Percentiles rank a stretch among this genome's conserved stretches.
phyloP scores from a whole-genome alignment of 2,113 vertebrate genomes.

The Pipra filicauda region DNA sequence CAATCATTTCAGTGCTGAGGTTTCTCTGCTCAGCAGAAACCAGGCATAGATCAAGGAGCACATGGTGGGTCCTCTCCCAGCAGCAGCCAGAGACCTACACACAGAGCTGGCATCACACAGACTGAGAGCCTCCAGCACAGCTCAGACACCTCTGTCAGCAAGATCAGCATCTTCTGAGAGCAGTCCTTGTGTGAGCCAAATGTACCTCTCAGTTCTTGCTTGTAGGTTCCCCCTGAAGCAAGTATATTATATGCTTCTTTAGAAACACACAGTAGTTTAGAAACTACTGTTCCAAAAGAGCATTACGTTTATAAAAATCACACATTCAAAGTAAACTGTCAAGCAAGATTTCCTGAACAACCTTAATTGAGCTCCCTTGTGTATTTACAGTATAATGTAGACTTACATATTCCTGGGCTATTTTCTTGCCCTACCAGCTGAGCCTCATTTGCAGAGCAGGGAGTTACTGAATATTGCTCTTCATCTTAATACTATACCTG shows the following conservation, averaged over 20 bases:
- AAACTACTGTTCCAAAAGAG: neutral
- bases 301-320: slow-evolving; percentile 15
- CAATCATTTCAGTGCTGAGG: neutral
- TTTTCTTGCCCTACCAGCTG: neutral
- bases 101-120: neutral
- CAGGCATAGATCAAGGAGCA: neutral
- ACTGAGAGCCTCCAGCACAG: neutral
- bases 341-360: slow-evolving; percentile 18
- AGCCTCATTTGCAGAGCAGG: neutral
- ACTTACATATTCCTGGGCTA: neutral
- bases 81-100: neutral
- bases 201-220: neutral
- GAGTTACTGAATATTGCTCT: neutral
- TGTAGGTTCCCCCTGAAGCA: neutral
- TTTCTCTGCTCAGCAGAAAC: neutral
- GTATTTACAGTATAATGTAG: neutral
- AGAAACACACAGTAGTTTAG: slow-evolving; percentile 22
- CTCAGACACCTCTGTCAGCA: neutral
- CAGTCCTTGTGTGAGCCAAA: neutral
- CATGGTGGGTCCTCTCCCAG: fast-evolving
- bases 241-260: neutral
- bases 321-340: slow-evolving; percentile 15
- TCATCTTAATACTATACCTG: neutral
- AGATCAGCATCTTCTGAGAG: neutral
- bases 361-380: slow-evolving; percentile 15